Conservation (phyloP, 2,113 vertebrate genomes). For the Hydrochoerus hydrochaeris region DNA sequence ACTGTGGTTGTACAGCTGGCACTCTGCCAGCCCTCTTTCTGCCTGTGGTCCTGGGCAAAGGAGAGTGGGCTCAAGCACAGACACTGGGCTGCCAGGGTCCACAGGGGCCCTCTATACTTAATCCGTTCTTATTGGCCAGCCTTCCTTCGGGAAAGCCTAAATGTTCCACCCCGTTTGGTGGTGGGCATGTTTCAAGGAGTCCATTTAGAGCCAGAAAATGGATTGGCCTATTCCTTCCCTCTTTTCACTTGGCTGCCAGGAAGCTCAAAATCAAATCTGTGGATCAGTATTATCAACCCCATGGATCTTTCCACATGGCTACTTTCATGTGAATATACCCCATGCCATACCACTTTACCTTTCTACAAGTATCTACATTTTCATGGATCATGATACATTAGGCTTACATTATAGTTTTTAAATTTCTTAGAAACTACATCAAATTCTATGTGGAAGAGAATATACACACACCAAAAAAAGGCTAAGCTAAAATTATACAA, state of each 20-base stretch:
- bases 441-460: not conserved
- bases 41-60: not conserved
- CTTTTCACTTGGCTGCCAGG: slow-evolving; percentile 25
- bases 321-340: not conserved
- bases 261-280: not conserved
- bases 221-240: not conserved
- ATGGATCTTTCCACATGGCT: not conserved
- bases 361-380: not conserved
- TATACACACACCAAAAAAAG: not conserved
- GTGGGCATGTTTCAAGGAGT: not conserved
- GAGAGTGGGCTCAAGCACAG: not conserved
- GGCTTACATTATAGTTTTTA: not conserved
- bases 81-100: not conserved
- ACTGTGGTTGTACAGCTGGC: not conserved
- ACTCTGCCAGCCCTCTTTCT: not conserved
- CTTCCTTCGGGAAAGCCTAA: not conserved
- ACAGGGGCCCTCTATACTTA: not conserved
- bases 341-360: not conserved
- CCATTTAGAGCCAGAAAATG: not conserved
- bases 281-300: not conserved
- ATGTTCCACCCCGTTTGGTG: not conserved
- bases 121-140: not conserved
- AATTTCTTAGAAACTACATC: not conserved
- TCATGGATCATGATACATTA: not conserved
- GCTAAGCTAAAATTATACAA: not conserved